These are phyloP conservation scores for Pedetes capensis DNA, from an alignment of 2,113 vertebrate species.

Conservation along the genomic window DNA sequence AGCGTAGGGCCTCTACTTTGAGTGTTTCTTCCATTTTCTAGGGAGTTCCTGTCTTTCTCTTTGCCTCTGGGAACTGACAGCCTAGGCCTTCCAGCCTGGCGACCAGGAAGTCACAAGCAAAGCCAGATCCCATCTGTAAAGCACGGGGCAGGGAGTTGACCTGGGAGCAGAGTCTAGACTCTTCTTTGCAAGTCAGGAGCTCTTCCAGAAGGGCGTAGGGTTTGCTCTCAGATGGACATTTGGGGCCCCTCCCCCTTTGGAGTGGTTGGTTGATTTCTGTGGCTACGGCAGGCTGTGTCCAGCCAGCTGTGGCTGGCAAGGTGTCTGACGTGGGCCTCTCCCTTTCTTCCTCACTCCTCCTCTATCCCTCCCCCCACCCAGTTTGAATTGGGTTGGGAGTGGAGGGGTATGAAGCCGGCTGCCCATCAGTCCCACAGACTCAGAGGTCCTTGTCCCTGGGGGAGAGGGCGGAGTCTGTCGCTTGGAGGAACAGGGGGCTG, in stretches of 20 bases:
- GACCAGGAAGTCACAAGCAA: not conserved
- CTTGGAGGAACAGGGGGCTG: not conserved
- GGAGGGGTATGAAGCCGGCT: not conserved
- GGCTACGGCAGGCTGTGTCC: not conserved
- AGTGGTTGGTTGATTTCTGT: not conserved
- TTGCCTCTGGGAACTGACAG: not conserved
- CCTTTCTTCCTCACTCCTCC: not conserved
- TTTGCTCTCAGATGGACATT: not conserved
- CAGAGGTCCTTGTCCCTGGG: not conserved
- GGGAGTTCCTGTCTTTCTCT: not conserved
- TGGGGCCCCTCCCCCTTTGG: not conserved
- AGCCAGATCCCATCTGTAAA: not conserved
- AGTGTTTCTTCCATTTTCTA: not conserved
- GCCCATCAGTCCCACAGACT: not conserved
- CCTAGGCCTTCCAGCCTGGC: not conserved
- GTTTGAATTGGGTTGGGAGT: not conserved
- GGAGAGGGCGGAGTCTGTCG: not conserved
- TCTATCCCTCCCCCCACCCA: not conserved
- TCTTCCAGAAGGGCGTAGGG: not conserved
- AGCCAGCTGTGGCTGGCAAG: not conserved
- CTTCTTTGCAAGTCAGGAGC: not conserved
- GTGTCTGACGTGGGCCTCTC: not conserved
- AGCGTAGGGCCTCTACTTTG: not conserved
- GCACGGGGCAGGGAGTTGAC: not conserved
- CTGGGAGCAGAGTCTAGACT: not conserved